Base-by-base conservation (phyloP, 2,888 invertebrate species). In the Cataglyphis altisquamis region DNA sequence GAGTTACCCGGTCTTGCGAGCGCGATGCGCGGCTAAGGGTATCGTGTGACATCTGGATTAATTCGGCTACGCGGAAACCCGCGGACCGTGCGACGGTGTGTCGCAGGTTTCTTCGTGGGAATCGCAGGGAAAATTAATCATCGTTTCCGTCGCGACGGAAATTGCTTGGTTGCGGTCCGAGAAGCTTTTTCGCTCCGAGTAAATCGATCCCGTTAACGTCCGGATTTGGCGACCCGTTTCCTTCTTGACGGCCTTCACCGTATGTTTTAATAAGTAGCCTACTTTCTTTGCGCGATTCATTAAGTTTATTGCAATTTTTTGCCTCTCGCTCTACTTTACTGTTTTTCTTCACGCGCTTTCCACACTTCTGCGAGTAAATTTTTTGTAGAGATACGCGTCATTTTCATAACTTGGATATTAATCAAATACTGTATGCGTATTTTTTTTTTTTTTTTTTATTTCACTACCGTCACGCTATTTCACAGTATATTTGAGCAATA, bases 11-110 rank as follows among this genome's bases (percentile, higher is more conserved):
- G 29, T 48, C 67, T 64, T 72, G 55, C 52, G 62, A 55, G 62
- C 41, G 82, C 62, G n/a, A 48, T n/a, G 74, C 52, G 21, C 63
- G 55, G 72, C 86, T 88, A 90, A 87, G 87, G 87, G 85, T 91
- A 92, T 91, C 91, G 87, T 86, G 60, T 91, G 84, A 83, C 90
- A 77, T 77, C 85, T 84, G 82, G 73, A 88, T 90, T 90, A 90
- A 90, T 91, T 83, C 73, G 84, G 48, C 66, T 82, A 81, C 82
- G 81, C 67, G 60, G 86, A 84, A 86, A 66, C 86, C 90, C 55
- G 39, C 73, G 21, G 60, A 45, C 72, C 48, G 32, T 48, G 63
- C 39, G 55, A 68, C 70, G 36, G 3, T 21, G 12, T 41, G 75
- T 66, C 55, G 66, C 70, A 45, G 78, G 25, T 60, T 80, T 70